Evolutionary conservation across 1,140 invertebrate genomes (phyloP).

Genomic region (Drosophila tani): DNA sequence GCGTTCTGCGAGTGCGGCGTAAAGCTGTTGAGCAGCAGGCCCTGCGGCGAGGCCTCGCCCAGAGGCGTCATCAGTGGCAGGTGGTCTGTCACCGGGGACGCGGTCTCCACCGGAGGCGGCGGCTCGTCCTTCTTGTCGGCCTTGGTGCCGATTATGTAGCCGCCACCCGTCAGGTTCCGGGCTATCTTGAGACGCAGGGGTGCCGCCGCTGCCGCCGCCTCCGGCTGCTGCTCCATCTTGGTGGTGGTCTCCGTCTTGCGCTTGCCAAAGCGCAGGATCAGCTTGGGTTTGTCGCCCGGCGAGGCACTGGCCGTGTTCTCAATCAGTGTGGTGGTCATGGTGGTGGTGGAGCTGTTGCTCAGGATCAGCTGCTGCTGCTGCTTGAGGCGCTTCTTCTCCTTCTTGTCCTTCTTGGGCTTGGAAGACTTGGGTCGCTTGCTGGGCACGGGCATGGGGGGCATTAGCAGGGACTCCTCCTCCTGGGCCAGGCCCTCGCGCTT

Average conservation of each 20-base stretch:
- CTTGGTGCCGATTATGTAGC: constrained; percentile 87
- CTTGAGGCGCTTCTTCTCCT: constrained; percentile 88
- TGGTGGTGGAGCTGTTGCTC: constrained; percentile 25
- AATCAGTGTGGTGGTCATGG: constrained; percentile 80
- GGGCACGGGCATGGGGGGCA: constrained; percentile 41
- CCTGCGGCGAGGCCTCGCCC: constrained; percentile 45
- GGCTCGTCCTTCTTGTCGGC: constrained; percentile 47
- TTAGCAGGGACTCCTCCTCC: constrained; percentile 21
- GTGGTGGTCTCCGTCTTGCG: constrained; percentile 84
- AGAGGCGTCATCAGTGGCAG: constrained; percentile 48
- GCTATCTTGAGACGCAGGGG: constrained; percentile 93
- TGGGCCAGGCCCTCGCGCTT: constrained; percentile 37
- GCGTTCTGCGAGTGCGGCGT: constrained; percentile 76
- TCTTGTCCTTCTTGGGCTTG: constrained; percentile 87
- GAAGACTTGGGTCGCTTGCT: constrained; percentile 85
- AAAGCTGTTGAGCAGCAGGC: constrained; percentile 57
- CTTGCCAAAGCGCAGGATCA: constrained; percentile 88
- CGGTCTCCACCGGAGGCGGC: constrained; percentile 14
- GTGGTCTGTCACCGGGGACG: constrained; percentile 46
- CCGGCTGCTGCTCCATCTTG: constrained; percentile 29
- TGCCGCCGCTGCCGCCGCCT: constrained; percentile 83
- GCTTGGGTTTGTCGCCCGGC: constrained; percentile 86
- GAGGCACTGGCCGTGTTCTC: constrained; percentile 84
- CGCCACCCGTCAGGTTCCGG: constrained; percentile 90
- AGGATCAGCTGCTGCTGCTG: constrained; percentile 45